A percentile compares a stretch with the other conserved stretches of the same genome.
phyloP scores from a whole-genome alignment of 1,140 invertebrate species.

The Drosophila orosa region DNA sequence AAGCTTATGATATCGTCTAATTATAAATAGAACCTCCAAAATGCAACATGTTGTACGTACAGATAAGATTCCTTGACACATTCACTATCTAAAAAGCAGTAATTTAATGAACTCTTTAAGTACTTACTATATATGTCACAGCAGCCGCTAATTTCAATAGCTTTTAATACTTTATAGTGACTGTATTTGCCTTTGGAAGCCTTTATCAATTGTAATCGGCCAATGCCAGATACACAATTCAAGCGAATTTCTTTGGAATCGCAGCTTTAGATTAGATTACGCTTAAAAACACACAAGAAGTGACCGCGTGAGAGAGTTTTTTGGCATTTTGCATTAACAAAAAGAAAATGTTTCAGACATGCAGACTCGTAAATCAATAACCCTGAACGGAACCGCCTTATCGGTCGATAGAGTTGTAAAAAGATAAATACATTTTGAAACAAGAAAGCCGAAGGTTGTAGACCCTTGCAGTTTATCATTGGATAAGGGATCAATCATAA shows the following conservation, averaged over 20 bases:
- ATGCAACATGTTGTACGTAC: neutral
- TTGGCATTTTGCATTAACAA: neutral
- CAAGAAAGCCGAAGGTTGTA: too few relatives aligned
- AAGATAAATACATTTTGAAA: neutral
- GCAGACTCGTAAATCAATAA: constrained; percentile 9
- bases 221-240: neutral
- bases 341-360: neutral
- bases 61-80: neutral
- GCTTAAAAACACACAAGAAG: neutral
- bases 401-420: neutral
- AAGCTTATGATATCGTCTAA: neutral
- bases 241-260: constrained; percentile 15
- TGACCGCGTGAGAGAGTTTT: constrained; percentile 12
- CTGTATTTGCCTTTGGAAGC: neutral
- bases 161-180: neutral
- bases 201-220: constrained; percentile 18
- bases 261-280: constrained; percentile 22
- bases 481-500: too few relatives aligned
- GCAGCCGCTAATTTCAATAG: neutral
- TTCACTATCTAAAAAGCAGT: neutral
- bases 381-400: neutral
- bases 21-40: neutral
- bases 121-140: neutral
- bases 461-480: too few relatives aligned
- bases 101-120: neutral